Base-by-base conservation (phyloP, 2,113 vertebrate genomes). In the Cisticola juncidis region DNA sequence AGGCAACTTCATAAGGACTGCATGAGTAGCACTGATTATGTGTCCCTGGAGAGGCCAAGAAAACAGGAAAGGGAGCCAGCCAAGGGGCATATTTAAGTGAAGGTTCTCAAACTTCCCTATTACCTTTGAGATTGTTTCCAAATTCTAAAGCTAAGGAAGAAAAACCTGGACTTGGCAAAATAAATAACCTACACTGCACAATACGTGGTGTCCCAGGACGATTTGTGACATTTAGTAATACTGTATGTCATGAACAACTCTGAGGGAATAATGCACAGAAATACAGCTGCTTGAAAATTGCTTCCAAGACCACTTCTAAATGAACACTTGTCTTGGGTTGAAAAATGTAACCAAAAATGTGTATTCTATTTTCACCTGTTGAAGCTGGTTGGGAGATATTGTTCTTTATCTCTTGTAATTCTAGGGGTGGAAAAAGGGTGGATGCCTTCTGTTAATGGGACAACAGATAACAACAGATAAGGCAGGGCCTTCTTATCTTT, bases 111-210 rank as follows among this genome's bases (percentile, higher is more conserved):
- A 73, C 65, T 77, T 95, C 85, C 66, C 24, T 65, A 3, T 90
- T 91, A 94, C 81, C 58, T 92, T 93, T 77, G 76, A 74, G 68
- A 88, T 69, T 73, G 36, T 44, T 95, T 90, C 90, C 87, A 94
- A 66, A 81, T 13, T 70, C 70, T 87, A 65, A 82, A 91, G 24
- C 71, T 77, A 72, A 82, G 81, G 85, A 88, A 74, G 47, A 66
- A 95, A 85, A 86, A 53, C 40, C 47, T 88, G 62, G 35, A 76
- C 74, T 78, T 86, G 83, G 53, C 56, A 81, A 95, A 94, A 79
- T 62, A 82, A 91, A 86, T 51, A 69, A 72, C 77, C 78, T 77
- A 15, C 22, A 12, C 42, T 28, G 58, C 69, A 91, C 47, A 77
- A 80, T 51, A n/a, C 1, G 0, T 36, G 57, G 69, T 40, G 42